phyloP scores from a whole-genome alignment of 2,888 invertebrate species.

The Drosophila mimica region DNA sequence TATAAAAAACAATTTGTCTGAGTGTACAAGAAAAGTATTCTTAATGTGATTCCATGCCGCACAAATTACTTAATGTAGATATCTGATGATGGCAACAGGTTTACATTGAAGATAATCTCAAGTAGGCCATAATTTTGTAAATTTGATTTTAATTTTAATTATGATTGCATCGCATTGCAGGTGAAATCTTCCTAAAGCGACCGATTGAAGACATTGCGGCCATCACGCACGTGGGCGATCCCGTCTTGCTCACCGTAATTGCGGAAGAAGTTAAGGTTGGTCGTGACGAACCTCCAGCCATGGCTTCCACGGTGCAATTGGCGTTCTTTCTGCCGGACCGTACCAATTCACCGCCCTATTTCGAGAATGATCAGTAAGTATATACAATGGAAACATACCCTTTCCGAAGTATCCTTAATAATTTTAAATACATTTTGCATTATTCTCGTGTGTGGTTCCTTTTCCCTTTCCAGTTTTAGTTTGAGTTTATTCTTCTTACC shows the following conservation, averaged over 20 bases:
- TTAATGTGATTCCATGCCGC: neutral
- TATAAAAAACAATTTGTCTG: neutral
- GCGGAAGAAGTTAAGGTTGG: slow-evolving; percentile 93
- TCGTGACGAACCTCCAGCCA: slow-evolving; percentile 91
- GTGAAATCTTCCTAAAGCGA: slow-evolving; percentile 89
- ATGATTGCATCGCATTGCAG: slow-evolving; percentile 84
- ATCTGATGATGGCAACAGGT: neutral
- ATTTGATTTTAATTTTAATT: slow-evolving; percentile 6
- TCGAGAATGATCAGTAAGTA: slow-evolving; percentile 91
- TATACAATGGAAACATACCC: slow-evolving; percentile 9
- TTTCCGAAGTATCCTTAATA: neutral
- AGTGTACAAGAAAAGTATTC: neutral
- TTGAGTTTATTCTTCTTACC: neutral
- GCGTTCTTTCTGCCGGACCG: slow-evolving; percentile 93
- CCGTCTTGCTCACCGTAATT: slow-evolving; percentile 92
- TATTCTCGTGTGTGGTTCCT: neutral
- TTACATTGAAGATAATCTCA: neutral
- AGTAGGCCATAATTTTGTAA: neutral
- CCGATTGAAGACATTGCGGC: slow-evolving; percentile 92
- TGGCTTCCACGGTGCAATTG: slow-evolving; percentile 92
- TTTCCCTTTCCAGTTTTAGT: neutral
- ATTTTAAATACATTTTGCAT: neutral
- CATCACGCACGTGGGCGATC: slow-evolving; percentile 92
- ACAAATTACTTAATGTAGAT: neutral
- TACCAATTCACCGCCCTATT: slow-evolving; percentile 91